These are phyloP conservation scores for Macaria liturata DNA, from an alignment of 2,888 invertebrate species.

Conservation along the genomic window DNA sequence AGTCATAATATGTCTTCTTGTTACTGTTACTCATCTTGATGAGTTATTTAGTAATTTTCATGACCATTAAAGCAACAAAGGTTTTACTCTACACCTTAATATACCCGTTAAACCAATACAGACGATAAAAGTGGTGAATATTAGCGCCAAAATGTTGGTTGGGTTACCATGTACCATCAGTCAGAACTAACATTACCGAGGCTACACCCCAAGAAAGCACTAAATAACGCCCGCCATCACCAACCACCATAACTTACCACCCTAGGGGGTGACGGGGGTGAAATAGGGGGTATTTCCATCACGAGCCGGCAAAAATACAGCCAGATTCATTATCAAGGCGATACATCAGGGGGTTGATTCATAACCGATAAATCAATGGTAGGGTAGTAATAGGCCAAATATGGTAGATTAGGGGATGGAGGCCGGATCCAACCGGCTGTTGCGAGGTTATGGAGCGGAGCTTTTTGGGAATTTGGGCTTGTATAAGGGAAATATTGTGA, in stretches of 20 bases:
- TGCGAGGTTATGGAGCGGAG: constrained; percentile 21
- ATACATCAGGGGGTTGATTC: constrained; percentile 79
- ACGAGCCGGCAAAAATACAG: constrained; percentile 75
- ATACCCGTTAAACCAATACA: too few species aligned
- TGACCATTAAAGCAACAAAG: too few species aligned
- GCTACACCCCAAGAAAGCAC: constrained; percentile 37
- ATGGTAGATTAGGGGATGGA: constrained; percentile 51
- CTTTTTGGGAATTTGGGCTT: constrained; percentile 17
- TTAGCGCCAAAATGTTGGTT: too few species aligned
- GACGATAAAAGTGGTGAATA: too few species aligned
- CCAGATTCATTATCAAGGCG: constrained; percentile 78
- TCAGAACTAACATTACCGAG: constrained; percentile 34
- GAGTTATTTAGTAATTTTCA: too few species aligned
- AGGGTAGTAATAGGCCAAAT: constrained; percentile 77
- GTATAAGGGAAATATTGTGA: constrained; percentile 3
- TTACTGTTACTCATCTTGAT: too few species aligned
- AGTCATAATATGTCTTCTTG: too few species aligned
- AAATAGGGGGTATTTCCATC: constrained; percentile 65
- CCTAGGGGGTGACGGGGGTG: constrained; percentile 31
- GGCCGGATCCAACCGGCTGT: constrained; percentile 17
- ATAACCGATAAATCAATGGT: constrained; percentile 82
- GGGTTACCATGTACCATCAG: constrained; percentile 38
- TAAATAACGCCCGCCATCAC: constrained; percentile 41
- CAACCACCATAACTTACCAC: constrained; percentile 47
- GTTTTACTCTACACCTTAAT: too few species aligned